phyloP scores from a whole-genome alignment of 2,888 invertebrate genomes.

The Patella caerulea region DNA sequence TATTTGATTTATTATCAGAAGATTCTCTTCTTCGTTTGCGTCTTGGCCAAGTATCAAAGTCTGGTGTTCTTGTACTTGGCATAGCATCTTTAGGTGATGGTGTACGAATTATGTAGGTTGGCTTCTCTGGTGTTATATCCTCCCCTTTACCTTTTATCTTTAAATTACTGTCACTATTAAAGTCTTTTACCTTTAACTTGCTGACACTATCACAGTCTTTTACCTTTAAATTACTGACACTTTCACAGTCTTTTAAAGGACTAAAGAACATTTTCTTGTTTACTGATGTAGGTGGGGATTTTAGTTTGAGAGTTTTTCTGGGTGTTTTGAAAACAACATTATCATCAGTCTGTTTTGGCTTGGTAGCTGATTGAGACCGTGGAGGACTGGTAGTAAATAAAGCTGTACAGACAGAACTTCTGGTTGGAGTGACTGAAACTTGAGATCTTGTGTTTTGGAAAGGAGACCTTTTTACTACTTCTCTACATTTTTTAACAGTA shows the following conservation, averaged over 20 bases:
- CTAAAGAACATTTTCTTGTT: background rate
- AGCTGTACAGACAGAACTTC: conserved; percentile 45
- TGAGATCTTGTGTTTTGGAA: conserved; percentile 38
- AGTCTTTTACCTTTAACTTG: no score
- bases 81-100: conserved; percentile 41
- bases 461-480: conserved; percentile 14
- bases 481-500: conserved; percentile 9
- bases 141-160: background rate
- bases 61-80: conserved; percentile 44
- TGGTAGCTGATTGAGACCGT: background rate
- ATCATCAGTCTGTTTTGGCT: background rate
- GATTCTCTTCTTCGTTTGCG: conserved; percentile 39
- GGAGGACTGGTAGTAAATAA: conserved; percentile 49
- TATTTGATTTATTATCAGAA: background rate
- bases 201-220: no score
- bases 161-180: background rate
- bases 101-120: conserved; percentile 28
- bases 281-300: background rate
- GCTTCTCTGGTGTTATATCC: conserved; percentile 12
- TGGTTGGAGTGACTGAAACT: conserved; percentile 43
- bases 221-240: background rate
- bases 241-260: background rate
- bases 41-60: conserved; percentile 53
- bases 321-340: conserved; percentile 10
- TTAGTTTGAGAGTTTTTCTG: background rate